phyloP scores from a whole-genome alignment of 2,797 vertebrate species.

The Galaxias olidus region DNA sequence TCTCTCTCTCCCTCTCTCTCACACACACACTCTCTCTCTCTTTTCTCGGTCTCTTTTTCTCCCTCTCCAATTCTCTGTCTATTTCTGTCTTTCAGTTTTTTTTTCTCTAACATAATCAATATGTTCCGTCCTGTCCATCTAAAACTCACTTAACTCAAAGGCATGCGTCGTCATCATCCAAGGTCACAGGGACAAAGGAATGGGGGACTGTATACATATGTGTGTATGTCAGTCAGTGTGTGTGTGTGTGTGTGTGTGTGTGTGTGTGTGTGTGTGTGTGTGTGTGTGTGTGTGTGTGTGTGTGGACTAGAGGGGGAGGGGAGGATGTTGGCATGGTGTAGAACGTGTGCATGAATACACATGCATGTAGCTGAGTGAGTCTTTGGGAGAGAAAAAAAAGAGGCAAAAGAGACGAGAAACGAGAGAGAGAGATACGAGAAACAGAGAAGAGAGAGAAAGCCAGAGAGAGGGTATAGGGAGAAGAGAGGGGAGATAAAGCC shows the following conservation, averaged over 20 bases:
- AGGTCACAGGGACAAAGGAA: slow-evolving; percentile 64
- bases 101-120: slow-evolving; percentile 58
- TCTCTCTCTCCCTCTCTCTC: background rate
- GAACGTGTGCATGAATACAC: too few species aligned
- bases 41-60: background rate
- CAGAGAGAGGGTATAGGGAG: background rate
- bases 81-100: background rate
- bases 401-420: background rate
- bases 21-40: background rate
- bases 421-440: background rate
- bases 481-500: background rate
- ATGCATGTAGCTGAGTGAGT: background rate
- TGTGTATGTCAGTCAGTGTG: slow-evolving; percentile 40
- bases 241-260: slow-evolving; percentile 16
- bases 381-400: too few species aligned
- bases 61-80: background rate
- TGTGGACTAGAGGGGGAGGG: slow-evolving; percentile 21
- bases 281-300: slow-evolving; percentile 25
- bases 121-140: slow-evolving; percentile 61
- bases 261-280: slow-evolving; percentile 28
- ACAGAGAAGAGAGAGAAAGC: slow-evolving; percentile 30
- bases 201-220: background rate
- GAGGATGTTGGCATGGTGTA: background rate
- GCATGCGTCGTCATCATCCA: slow-evolving; percentile 66
- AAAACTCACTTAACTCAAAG: slow-evolving; percentile 66